Base-by-base conservation (phyloP, 2,797 vertebrate genomes). In the Tiaroga cobitis region DNA sequence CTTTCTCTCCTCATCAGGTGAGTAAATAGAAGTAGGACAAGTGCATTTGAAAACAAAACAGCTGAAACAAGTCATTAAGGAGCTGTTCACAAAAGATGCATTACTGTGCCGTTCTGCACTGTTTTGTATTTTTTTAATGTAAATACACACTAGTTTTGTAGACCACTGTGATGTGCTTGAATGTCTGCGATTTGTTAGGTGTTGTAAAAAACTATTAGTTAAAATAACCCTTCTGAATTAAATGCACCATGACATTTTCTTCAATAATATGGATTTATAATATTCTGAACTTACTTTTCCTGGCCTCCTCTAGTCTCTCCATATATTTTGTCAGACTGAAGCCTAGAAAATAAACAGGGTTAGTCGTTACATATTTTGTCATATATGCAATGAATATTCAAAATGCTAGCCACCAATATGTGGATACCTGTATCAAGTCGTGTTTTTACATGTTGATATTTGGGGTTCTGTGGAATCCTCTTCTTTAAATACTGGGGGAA, bases 251-350 rank as follows among this genome's bases (percentile, higher is more conserved):
- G 21, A 41, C 4, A 29, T 65, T 78, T n/a, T 18, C 37, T 49
- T 5, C 19, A 34, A 24, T 41, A 51, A 51, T 51, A 15, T 15
- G 16, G 43, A 29, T 39, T 59, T 29, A 34, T 32, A 43, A 37
- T 10, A 24, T 51, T 21, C 32, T 46, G 19, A 34, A 97, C 98
- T 97, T 92, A 99, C 98, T 97, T 94, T 91, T 97, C 91, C 96
- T 97, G 16, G 97, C 96, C 29, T 97, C 96, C 91, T 98, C 97
- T 88, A 98, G 65, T 86, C 92, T 97, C 91, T 98, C 98, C 90
- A 95, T 94, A 86, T 98, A 97, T 89, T 97, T 99, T 0, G 97
- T 95, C 87, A 97, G 93, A 88, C 98, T 99, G 91, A 87, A 95
- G 82, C 98, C 98, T 98, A 34, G 34, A 54, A 80, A 88, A 87